Evolutionary conservation across 2,113 vertebrate genomes (phyloP), one percentile per base, ranked within the genome.

Genomic region (Petromus typicus): DNA sequence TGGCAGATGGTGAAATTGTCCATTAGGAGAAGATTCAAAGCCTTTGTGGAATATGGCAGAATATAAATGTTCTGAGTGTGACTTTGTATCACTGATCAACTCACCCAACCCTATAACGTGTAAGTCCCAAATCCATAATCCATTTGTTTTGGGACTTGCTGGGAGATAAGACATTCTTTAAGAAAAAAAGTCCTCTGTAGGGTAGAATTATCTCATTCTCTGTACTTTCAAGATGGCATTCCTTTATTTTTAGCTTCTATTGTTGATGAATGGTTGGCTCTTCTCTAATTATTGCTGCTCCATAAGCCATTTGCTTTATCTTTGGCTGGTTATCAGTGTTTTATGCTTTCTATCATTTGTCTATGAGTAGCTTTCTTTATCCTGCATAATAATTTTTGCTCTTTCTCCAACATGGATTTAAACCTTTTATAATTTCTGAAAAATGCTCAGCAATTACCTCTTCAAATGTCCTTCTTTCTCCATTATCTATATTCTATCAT

Each of bases 301-400:
- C 48, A 34, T 7, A 66, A 56, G 12, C 61, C n/a, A 17, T 79
- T 84, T 92, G n/a, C 18, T 5, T 83, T 73, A 48, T 27, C 51
- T 64, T 75, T 81, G 43, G 34, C 9, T 86, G 87, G 20, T 86
- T 80, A 90, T 91, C 25, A 12, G 25, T 40, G 30, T 89, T 94
- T 86, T 90, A 34, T 45, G 56, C 48, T 88, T 79, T 93, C 73
- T 92, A 17, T 32, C 51, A 51, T 85, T 66, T 85, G 22, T 86
- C 63, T 84, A 43, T 25, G 54, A 22, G 34, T 56, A 54, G 27
- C 25, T 93, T 86, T 93, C n/a, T 71, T 95, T 92, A 37, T 40
- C 48, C 6, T 84, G 56, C 69, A n/a, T 87, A 90, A 22, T 57
- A 48, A 37, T 30, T 57, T 83, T 76, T 64, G 51, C 0, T 7